Evolutionary conservation across 2,888 invertebrate genomes (phyloP), one percentile per base, ranked within the genome.

Genomic region (Linyphia triangularis): DNA sequence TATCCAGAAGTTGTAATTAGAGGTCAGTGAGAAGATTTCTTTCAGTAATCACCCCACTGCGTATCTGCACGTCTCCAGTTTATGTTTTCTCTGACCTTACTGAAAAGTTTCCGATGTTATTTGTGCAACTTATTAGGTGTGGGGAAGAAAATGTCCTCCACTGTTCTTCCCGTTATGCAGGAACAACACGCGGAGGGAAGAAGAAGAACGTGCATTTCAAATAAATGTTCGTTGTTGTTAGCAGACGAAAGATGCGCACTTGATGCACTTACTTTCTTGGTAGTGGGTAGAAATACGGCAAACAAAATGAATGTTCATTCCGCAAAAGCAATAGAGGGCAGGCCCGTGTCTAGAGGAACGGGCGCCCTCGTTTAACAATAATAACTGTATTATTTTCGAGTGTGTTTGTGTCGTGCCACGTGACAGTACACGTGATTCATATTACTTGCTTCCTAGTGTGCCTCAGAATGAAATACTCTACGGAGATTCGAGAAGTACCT

Each of bases 391-490:
- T 86, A 86, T 86, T 86, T 86, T 86, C 78, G 63, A 79, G 79
- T 70, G 85, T 86, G 51, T 73, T 51, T 61, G 85, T 79, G 65
- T 69, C 85, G 69, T 77, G 83, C 57, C 28, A 43, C 37, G 82
- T 43, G 72, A 30, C 40, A 57, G 69, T 83, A 30, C 84, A 33
- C 78, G 67, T 72, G 73, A 79, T 79, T 79, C 73, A 85, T 73
- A 83, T 79, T 86, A 79, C 79, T 86, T 67, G 85, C 85, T 86
- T 86, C 85, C 85, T 86, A 86, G 85, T 86, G 85, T 86, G 85
- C 85, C 85, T 86, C 85, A 86, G 73, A 86, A 78, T 33, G 79
- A 78, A 79, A 61, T 86, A 65, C 65, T 86, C 78, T 63, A 78
- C 59, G 28, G 67, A 73, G 65, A 73, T 65, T 72, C 79, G 63